Evolutionary conservation across 2,797 vertebrate species (phyloP).

Genomic region (Acrossocheilus wenchowensis): DNA sequence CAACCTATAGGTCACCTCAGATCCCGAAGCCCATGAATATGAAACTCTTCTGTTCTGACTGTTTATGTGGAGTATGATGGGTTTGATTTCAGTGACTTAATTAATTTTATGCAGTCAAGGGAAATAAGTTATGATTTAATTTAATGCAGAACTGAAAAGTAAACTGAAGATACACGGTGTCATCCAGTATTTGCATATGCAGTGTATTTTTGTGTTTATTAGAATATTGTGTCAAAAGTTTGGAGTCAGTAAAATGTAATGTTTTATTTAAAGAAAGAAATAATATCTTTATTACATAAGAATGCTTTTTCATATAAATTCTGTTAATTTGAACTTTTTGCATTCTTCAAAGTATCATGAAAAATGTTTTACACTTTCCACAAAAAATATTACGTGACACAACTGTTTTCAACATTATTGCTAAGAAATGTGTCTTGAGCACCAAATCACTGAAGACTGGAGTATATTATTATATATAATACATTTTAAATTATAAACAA

Average conservation of each 20-base stretch:
- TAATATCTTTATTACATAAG: background rate
- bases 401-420: background rate
- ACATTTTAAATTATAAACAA: background rate
- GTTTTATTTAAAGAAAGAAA: background rate
- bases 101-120: background rate
- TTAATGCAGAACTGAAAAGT: background rate
- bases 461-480: background rate
- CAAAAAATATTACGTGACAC: no score
- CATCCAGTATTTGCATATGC: background rate
- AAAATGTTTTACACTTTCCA: background rate
- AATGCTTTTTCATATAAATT: background rate
- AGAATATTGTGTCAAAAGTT: background rate
- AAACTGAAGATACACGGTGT: background rate
- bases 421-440: background rate
- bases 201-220: background rate
- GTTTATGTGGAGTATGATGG: background rate
- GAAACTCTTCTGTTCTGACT: background rate
- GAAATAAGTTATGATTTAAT: background rate
- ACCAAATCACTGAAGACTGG: background rate
- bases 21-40: slow-evolving; percentile 8
- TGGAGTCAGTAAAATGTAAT: background rate
- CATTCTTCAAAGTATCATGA: background rate
- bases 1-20: background rate
- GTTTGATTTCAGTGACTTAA: background rate
- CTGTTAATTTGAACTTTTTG: background rate